Conservation (phyloP, 2,797 vertebrate species). For the Cyclopterus lumpus region DNA sequence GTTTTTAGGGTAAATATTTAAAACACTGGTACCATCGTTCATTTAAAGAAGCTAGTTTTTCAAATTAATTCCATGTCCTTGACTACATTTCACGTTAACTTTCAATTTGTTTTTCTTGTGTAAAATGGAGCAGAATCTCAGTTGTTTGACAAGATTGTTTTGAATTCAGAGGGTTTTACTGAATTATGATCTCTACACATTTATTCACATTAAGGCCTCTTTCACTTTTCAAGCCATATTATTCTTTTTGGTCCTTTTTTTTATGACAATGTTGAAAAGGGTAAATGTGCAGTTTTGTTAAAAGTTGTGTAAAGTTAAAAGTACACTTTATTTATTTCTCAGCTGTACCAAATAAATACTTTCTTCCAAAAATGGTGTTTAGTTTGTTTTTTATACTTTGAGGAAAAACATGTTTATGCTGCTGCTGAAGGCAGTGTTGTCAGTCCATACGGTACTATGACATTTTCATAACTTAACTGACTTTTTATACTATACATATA, state of each 20-base stretch:
- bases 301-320: conserved; percentile 35
- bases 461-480: no score
- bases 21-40: conserved; percentile 1
- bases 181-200: conserved; percentile 10
- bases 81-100: conserved; percentile 4
- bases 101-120: neutral
- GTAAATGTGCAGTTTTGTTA: conserved; percentile 58
- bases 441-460: neutral
- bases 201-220: conserved; percentile 1
- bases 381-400: neutral
- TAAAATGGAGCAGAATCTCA: conserved; percentile 11
- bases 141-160: conserved; percentile 15
- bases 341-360: conserved; percentile 72
- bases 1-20: conserved; percentile 4
- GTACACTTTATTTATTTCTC: conserved; percentile 57
- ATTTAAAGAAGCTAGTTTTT: conserved; percentile 1
- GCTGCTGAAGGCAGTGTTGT: neutral
- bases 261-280: conserved; percentile 21
- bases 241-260: conserved; percentile 13
- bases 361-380: conserved; percentile 28
- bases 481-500: no score
- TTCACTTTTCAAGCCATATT: conserved; percentile 33
- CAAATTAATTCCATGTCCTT: neutral
- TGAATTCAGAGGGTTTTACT: conserved; percentile 16
- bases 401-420: neutral